These are phyloP conservation scores for Drosophila pseudotalamancana DNA, from an alignment of 2,888 invertebrate genomes.

Conservation along the genomic window DNA sequence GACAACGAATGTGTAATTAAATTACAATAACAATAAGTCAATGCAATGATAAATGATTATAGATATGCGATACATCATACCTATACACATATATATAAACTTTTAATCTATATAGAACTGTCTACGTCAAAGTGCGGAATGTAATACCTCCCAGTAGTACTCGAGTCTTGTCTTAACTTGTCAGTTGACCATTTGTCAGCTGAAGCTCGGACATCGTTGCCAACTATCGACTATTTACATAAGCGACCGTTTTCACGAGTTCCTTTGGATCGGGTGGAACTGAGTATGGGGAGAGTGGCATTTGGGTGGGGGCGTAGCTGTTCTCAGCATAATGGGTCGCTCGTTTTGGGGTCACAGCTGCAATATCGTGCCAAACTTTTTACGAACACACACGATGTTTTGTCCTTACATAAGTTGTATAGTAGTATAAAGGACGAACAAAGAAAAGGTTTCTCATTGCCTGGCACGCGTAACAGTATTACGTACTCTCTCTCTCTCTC, in stretches of 20 bases:
- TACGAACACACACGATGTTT: slow-evolving; percentile 36
- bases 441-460: slow-evolving; percentile 13
- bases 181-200: slow-evolving; percentile 63
- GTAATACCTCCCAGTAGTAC: slow-evolving; percentile 17
- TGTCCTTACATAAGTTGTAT: slow-evolving; percentile 65
- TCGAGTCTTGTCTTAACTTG: slow-evolving; percentile 10
- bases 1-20: slow-evolving; percentile 32
- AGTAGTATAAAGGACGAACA: slow-evolving; percentile 34
- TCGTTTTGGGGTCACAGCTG: slow-evolving; percentile 58
- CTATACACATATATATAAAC: neutral
- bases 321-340: neutral
- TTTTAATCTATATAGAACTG: slow-evolving; percentile 4
- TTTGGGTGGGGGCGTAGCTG: no score
- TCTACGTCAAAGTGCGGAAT: slow-evolving; percentile 27
- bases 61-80: slow-evolving; percentile 16
- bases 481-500: slow-evolving; percentile 2
- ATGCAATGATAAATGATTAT: slow-evolving; percentile 34
- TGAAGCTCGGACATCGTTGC: slow-evolving; percentile 32
- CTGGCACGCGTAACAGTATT: slow-evolving; percentile 4
- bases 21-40: slow-evolving; percentile 30
- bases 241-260: slow-evolving; percentile 41
- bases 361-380: slow-evolving; percentile 58
- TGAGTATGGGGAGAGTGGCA: neutral
- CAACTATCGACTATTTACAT: slow-evolving; percentile 45
- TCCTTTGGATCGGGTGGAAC: neutral